Evolutionary conservation across 2,797 vertebrate species (phyloP).

Genomic region (Varecia variegata): DNA sequence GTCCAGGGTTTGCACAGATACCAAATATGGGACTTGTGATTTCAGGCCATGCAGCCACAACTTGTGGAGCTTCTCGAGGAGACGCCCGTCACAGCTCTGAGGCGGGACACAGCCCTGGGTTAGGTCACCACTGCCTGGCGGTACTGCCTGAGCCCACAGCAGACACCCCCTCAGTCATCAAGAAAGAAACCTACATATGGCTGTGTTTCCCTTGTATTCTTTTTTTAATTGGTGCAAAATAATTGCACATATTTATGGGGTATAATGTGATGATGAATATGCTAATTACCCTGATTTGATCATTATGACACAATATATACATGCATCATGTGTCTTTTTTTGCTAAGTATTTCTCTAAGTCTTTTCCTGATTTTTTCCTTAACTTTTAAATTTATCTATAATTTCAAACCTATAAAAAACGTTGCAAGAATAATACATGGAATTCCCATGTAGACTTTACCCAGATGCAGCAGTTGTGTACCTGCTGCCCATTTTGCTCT

Average conservation of each 20-base stretch:
- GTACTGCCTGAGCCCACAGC: neutral
- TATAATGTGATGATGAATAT: neutral
- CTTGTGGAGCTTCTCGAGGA: neutral
- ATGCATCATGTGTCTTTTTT: neutral
- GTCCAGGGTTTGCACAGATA: neutral
- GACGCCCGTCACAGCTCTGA: fast-evolving
- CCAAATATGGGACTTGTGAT: neutral
- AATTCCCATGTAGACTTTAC: neutral
- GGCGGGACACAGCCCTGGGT: fast-evolving
- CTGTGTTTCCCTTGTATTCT: fast-evolving
- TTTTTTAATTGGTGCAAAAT: neutral
- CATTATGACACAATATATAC: neutral
- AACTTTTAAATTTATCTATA: neutral
- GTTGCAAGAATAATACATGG: neutral
- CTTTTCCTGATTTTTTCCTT: neutral
- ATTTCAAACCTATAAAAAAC: neutral
- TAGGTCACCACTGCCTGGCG: fast-evolving
- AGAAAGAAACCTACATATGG: neutral
- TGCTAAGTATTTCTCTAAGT: neutral
- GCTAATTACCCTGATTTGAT: neutral
- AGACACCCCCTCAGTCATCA: neutral
- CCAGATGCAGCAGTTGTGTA: neutral
- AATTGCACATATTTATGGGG: neutral
- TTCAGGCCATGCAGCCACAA: neutral
- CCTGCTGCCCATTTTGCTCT: neutral